Conservation (phyloP, 1,140 invertebrate genomes). For the Panonychus citri region DNA sequence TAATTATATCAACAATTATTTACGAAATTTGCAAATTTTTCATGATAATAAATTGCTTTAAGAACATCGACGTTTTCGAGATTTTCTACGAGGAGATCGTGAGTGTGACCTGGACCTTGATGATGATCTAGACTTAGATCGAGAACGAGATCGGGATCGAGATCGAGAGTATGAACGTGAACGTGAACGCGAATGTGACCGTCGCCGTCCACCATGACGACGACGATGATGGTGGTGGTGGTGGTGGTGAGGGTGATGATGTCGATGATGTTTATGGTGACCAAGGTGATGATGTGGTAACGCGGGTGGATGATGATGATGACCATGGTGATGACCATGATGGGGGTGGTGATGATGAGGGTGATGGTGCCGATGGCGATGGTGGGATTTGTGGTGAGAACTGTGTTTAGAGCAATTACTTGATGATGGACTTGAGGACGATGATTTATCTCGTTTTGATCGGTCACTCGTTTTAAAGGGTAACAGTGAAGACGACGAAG, state of each 20-base stretch:
- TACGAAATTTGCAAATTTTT: no score
- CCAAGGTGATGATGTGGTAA: neutral
- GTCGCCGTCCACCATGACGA: neutral
- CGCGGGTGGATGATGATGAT: neutral
- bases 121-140: neutral
- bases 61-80: no score
- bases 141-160: neutral
- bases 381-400: neutral
- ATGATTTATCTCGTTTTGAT: neutral
- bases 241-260: neutral
- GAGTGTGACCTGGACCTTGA: no score
- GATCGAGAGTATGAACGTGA: neutral
- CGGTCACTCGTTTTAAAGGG: neutral
- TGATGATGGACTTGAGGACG: neutral
- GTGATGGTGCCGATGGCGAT: neutral
- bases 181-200: neutral
- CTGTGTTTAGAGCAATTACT: neutral
- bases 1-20: no score
- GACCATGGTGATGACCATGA: neutral
- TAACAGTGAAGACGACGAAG: neutral
- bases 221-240: neutral
- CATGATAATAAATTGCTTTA: no score
- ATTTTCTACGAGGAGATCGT: no score
- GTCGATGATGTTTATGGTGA: neutral
- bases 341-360: no score